A percentile compares a stretch with the other conserved stretches of the same genome.
These are phyloP conservation scores for Lipophrys pholis DNA, from an alignment of 2,113 vertebrate species.

Conservation along the genomic window DNA sequence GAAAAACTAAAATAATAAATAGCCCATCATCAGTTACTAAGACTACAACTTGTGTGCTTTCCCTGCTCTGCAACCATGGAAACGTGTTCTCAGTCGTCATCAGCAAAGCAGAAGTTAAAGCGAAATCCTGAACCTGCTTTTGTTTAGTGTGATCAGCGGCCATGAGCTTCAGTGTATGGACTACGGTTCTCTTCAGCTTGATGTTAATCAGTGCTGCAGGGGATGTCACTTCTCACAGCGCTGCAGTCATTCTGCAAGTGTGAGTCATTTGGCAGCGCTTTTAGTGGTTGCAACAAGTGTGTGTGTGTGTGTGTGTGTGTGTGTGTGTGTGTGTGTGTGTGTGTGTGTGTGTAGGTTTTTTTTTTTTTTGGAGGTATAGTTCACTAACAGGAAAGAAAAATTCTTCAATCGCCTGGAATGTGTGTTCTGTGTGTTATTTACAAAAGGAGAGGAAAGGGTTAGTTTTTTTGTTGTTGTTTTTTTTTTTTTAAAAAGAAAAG, in stretches of 20 bases:
- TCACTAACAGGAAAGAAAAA: constrained; percentile 24
- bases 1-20: too few species aligned
- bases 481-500: background rate
- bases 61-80: too few species aligned
- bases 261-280: constrained; percentile 48
- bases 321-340: too few species aligned
- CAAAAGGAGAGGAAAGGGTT: background rate
- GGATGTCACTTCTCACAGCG: constrained; percentile 14
- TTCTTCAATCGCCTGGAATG: too few species aligned
- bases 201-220: constrained; percentile 45
- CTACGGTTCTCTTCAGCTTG: constrained; percentile 16
- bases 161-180: background rate
- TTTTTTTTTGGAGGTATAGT: too few species aligned
- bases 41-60: too few species aligned
- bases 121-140: background rate
- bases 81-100: too few species aligned
- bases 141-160: background rate
- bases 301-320: background rate
- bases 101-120: too few species aligned
- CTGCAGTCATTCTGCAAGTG: constrained; percentile 38
- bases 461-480: too few species aligned
- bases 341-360: too few species aligned
- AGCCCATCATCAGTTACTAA: too few species aligned
- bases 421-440: too few species aligned
- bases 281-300: constrained; percentile 35